phyloP scores from a whole-genome alignment of 2,113 vertebrate genomes.

The Neogobius melanostomus region DNA sequence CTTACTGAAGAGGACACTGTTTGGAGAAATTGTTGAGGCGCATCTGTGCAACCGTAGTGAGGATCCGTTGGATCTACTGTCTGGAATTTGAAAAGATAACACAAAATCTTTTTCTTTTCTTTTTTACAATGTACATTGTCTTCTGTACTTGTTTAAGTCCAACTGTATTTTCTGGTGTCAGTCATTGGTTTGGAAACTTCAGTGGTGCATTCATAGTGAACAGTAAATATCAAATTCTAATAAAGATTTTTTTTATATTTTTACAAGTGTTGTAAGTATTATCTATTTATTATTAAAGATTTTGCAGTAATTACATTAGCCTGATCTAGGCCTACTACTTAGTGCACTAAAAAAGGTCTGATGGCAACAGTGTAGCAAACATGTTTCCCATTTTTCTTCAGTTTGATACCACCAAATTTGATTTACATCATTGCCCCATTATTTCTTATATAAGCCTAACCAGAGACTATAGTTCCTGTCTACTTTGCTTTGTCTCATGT shows the following conservation, averaged over 20 bases:
- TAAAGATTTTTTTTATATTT: slow-evolving; percentile 71
- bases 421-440: no score
- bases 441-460: no score
- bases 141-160: slow-evolving; percentile 34
- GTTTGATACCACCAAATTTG: no score
- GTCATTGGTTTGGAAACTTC: slow-evolving; percentile 39
- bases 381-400: no score
- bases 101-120: slow-evolving; percentile 26
- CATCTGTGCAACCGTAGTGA: slow-evolving; percentile 83
- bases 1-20: slow-evolving; percentile 87
- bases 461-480: no score
- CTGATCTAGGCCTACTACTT: no score
- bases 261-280: slow-evolving; percentile 2
- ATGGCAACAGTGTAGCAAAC: no score
- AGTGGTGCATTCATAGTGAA: slow-evolving; percentile 32
- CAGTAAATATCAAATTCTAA: slow-evolving; percentile 69
- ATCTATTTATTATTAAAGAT: no score
- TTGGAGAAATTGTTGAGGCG: slow-evolving; percentile 87
- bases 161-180: slow-evolving; percentile 53
- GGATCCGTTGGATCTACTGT: slow-evolving; percentile 83
- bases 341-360: no score
- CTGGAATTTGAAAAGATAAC: slow-evolving; percentile 61
- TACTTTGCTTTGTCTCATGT: no score
- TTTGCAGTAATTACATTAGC: no score
- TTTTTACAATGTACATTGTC: slow-evolving; percentile 30